Percentiles rank a stretch among this genome's conserved stretches.
These are phyloP conservation scores for Vanacampus margaritifer DNA, from an alignment of 2,113 vertebrate species.

Conservation along the genomic window DNA sequence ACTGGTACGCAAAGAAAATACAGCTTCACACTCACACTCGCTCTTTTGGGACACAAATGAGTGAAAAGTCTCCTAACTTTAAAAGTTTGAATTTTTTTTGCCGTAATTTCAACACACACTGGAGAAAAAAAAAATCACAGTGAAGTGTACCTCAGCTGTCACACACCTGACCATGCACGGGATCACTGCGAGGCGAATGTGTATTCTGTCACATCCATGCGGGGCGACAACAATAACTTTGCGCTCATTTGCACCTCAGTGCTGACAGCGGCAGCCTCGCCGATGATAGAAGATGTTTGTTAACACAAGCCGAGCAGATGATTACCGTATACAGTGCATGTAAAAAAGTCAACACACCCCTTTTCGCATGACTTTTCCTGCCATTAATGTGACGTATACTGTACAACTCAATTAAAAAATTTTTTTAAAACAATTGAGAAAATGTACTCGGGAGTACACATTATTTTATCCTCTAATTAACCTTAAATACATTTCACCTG, in stretches of 20 bases:
- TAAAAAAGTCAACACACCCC: neutral
- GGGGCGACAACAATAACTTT: neutral
- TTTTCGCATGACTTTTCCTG: too few relatives aligned
- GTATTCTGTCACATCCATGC: conserved; percentile 10
- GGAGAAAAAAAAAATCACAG: neutral
- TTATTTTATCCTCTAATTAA: too few relatives aligned
- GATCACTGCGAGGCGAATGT: conserved; percentile 6
- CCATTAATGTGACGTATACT: too few relatives aligned
- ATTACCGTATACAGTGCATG: too few relatives aligned
- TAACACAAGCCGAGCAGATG: neutral
- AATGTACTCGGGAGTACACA: too few relatives aligned
- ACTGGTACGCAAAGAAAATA: conserved; percentile 59
- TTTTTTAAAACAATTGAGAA: too few relatives aligned
- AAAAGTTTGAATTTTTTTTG: too few relatives aligned
- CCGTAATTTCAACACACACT: too few relatives aligned
- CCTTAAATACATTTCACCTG: too few relatives aligned
- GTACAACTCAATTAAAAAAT: too few relatives aligned
- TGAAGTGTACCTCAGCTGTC: conserved; percentile 1
- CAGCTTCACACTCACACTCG: neutral
- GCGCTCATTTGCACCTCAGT: neutral
- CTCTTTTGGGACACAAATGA: neutral
- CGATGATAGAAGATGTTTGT: neutral
- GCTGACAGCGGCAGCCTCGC: neutral
- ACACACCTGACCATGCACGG: too few relatives aligned
- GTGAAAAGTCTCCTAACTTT: too few relatives aligned